phyloP scores from a whole-genome alignment of 2,888 invertebrate genomes.

The Charanyca ferruginea region DNA sequence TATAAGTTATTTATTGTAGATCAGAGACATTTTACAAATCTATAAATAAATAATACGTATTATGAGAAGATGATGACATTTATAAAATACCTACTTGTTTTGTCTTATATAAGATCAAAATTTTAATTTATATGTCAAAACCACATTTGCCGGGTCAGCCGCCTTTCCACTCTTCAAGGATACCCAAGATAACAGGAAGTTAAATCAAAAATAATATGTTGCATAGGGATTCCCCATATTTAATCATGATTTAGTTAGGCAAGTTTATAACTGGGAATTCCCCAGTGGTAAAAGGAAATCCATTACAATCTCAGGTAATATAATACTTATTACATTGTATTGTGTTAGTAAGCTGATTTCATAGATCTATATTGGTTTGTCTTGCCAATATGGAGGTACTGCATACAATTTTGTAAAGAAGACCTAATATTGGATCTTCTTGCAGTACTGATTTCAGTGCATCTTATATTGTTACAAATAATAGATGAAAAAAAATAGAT shows the following conservation, averaged over 20 bases:
- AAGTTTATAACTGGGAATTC: background rate
- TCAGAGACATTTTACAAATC: background rate
- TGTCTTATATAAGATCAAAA: conserved; percentile 5
- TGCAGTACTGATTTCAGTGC: too few species aligned
- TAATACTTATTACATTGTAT: background rate
- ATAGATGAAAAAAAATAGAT: background rate
- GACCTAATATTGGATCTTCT: too few species aligned
- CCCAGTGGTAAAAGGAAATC: background rate
- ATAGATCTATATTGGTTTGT: too few species aligned
- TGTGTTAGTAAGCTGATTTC: too few species aligned
- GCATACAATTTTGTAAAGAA: too few species aligned
- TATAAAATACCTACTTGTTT: background rate
- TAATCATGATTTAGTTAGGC: background rate
- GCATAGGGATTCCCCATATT: background rate
- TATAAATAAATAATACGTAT: background rate
- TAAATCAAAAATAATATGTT: background rate
- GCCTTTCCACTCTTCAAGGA: background rate
- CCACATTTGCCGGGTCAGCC: too few species aligned
- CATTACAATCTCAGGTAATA: background rate
- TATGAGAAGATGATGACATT: background rate
- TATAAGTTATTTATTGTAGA: conserved; percentile 2
- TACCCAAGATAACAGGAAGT: background rate
- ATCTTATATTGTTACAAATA: too few species aligned
- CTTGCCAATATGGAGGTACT: too few species aligned
- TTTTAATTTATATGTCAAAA: too few species aligned